Base-by-base conservation (phyloP, 2,888 invertebrate genomes). In the Anticlea derivata region DNA sequence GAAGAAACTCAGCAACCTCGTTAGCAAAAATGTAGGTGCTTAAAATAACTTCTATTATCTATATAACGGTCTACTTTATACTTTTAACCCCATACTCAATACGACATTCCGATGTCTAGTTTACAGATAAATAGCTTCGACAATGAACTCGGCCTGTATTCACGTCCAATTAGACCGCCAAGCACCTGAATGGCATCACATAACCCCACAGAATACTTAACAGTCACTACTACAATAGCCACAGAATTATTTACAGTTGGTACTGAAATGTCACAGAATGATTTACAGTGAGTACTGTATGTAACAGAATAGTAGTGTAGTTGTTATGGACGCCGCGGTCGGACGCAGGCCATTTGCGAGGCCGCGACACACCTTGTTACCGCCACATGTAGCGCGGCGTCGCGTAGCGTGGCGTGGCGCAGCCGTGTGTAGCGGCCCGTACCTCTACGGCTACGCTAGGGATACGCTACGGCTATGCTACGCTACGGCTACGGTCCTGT, bases 331-430 rank as follows among this genome's bases (percentile, higher is more conserved):
- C 61, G 65, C 63, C 58, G 62, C 70, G 70, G 66, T 60, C 64
- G 66, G 67, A 53, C 65, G 68, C 74, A 66, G 65, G 66, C 68
- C 73, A 71, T 72, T 70, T 65, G 61, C 58, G 54, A 17, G 59
- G 61, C 47, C 49, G 64, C 68, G 75, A 61, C 65, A 74, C 80
- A 78, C 70, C 79, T 79, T 68, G 78, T 80, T 79, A 72, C 71
- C 55, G 60, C 64, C 63, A 68, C 66, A 73, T 77, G 74, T 70
- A 57, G 63, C 75, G 74, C 70, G 68, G 65, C 73, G 69, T 60
- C 43, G 51, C 58, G 58, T 48, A 39, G 58, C 61, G 52, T 33
- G 39, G 50, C 60, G 53, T 43, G 11, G 63, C 61, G 60, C 46
- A 54, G 55, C 60, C 44, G 50, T 33, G 50, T 39, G 50, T 29